These are phyloP conservation scores for Physeter macrocephalus DNA, from an alignment of 2,113 vertebrate species.

Conservation along the genomic window DNA sequence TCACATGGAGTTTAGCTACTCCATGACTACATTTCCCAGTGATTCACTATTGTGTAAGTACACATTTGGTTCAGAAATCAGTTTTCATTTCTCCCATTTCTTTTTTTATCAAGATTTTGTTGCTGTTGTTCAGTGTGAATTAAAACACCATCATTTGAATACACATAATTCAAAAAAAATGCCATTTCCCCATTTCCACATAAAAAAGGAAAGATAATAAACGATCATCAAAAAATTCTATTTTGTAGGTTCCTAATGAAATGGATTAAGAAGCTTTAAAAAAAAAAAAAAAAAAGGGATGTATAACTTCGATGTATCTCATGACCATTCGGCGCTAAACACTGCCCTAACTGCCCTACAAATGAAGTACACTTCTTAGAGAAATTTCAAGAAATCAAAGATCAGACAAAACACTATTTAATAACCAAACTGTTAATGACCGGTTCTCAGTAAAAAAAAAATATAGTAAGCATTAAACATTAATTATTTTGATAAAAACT, in stretches of 20 bases:
- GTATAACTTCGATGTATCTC: background rate
- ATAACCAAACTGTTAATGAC: background rate
- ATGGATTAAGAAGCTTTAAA: background rate
- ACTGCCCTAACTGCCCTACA: background rate
- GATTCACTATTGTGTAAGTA: background rate
- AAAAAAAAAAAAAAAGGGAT: background rate
- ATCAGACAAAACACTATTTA: background rate
- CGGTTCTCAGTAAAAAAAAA: background rate
- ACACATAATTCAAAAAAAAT: background rate
- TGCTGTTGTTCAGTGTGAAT: background rate
- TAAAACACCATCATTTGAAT: background rate
- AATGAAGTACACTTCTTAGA: background rate
- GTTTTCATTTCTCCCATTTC: constrained; percentile 25
- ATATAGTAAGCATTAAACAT: background rate
- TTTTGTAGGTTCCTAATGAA: background rate
- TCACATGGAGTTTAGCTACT: background rate
- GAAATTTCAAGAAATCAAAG: background rate
- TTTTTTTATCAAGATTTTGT: background rate
- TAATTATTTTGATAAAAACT: background rate
- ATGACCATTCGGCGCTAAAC: background rate
- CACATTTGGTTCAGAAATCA: background rate
- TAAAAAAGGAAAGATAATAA: background rate
- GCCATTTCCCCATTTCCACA: background rate
- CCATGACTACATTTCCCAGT: background rate
- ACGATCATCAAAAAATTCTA: background rate